Evolutionary conservation across 2,797 vertebrate species (phyloP).

Genomic region (Aselliscus stoliczkanus): DNA sequence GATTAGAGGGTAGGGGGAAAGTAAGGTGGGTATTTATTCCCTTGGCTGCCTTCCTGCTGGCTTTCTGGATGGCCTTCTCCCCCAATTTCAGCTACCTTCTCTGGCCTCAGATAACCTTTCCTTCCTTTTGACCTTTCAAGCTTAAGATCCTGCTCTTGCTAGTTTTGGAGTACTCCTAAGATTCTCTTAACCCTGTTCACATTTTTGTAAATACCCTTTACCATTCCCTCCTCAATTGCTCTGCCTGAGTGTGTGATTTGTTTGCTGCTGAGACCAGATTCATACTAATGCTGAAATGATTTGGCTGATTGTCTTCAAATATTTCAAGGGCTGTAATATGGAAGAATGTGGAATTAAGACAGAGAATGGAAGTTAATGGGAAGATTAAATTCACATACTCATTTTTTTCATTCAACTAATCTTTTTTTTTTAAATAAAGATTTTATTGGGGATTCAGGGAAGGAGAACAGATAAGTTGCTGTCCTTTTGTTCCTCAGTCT

Average conservation of each 20-base stretch:
- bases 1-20: neutral
- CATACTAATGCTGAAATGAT: neutral
- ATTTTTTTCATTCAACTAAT: neutral
- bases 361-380: neutral
- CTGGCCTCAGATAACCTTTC: neutral
- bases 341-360: neutral
- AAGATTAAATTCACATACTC: neutral
- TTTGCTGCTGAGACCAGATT: neutral
- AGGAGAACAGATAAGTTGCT: too few relatives aligned
- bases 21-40: neutral
- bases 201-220: neutral
- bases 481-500: too few relatives aligned
- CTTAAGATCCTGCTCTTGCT: neutral
- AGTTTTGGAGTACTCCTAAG: neutral
- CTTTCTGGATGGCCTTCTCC: neutral
- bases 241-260: neutral
- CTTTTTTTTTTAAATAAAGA: too few relatives aligned
- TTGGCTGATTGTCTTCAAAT: constrained; percentile 14
- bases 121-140: neutral
- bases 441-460: too few relatives aligned
- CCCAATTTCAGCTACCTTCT: neutral
- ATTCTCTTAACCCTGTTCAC: neutral
- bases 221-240: neutral
- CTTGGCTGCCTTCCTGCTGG: neutral
- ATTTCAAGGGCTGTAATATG: constrained; percentile 6